These are phyloP conservation scores for Mimumesa dahlbomi DNA, from an alignment of 2,888 invertebrate species.

Conservation along the genomic window DNA sequence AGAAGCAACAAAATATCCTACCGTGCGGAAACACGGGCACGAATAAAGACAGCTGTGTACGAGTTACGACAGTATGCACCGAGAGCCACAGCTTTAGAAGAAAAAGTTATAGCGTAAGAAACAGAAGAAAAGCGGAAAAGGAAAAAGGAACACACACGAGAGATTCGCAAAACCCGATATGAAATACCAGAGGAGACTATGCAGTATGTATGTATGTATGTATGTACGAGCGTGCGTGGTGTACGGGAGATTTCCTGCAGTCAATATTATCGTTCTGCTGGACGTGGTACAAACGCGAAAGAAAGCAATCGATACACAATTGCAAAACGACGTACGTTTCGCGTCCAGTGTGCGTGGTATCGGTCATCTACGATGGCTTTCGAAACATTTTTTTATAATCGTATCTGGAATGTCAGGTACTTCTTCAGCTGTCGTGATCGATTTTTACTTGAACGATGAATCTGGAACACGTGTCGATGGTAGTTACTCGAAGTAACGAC, in stretches of 20 bases:
- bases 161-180: conserved; percentile 61
- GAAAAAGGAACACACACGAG: conserved; percentile 32
- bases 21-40: conserved; percentile 1
- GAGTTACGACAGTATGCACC: conserved; percentile 34
- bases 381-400: conserved; percentile 45
- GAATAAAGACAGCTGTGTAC: conserved; percentile 19
- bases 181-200: conserved; percentile 50
- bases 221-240: conserved; percentile 14
- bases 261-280: conserved; percentile 63
- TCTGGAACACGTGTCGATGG: background rate
- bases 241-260: conserved; percentile 48
- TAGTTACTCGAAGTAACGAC: too few relatives aligned
- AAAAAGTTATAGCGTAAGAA: conserved; percentile 43
- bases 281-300: conserved; percentile 47
- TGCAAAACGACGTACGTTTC: too few relatives aligned
- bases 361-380: conserved; percentile 12
- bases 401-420: conserved; percentile 20
- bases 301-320: conserved; percentile 57
- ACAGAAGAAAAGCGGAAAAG: conserved; percentile 37
- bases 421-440: background rate
- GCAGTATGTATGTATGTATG: conserved; percentile 1
- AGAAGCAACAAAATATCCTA: conserved; percentile 13
- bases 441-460: background rate
- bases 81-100: conserved; percentile 18
- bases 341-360: conserved; percentile 45